phyloP scores from a whole-genome alignment of 2,113 vertebrate genomes.

The Gyps fulvus region DNA sequence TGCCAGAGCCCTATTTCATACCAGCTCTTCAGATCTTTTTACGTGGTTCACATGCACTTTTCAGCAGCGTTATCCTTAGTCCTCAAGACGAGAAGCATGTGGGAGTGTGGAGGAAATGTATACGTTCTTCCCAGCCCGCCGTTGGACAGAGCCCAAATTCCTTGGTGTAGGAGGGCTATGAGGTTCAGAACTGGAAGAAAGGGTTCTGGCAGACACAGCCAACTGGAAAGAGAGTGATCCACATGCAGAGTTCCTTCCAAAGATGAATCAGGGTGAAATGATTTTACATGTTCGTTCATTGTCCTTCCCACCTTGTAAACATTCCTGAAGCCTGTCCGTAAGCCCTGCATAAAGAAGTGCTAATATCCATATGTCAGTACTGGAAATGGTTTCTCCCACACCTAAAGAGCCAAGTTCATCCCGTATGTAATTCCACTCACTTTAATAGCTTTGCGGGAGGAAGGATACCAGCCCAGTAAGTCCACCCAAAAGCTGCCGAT shows the following conservation, averaged over 20 bases:
- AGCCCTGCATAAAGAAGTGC: conserved; percentile 45
- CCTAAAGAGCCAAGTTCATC: conserved; percentile 52
- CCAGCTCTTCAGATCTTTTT: neutral
- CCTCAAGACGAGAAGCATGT: neutral
- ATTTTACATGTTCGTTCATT: conserved; percentile 53
- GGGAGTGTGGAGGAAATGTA: neutral
- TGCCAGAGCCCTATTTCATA: neutral
- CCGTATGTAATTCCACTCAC: neutral
- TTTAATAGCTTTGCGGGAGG: neutral
- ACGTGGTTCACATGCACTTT: neutral
- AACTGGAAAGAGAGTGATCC: neutral
- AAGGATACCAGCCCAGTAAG: neutral
- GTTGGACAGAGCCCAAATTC: conserved; percentile 14
- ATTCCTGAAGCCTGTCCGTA: conserved; percentile 51
- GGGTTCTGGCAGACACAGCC: neutral
- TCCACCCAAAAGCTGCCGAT: neutral
- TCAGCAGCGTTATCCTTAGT: neutral
- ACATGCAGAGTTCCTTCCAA: neutral
- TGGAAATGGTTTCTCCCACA: conserved; percentile 46
- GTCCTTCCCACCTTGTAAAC: conserved; percentile 59
- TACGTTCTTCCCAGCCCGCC: neutral
- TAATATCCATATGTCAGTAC: conserved; percentile 61
- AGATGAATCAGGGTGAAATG: conserved; percentile 45
- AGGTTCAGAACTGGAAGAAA: conserved; percentile 13
- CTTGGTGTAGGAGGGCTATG: neutral